Conservation (phyloP, 92 coral and sea anemone genomes). For the Phenganax stokvisi region DNA sequence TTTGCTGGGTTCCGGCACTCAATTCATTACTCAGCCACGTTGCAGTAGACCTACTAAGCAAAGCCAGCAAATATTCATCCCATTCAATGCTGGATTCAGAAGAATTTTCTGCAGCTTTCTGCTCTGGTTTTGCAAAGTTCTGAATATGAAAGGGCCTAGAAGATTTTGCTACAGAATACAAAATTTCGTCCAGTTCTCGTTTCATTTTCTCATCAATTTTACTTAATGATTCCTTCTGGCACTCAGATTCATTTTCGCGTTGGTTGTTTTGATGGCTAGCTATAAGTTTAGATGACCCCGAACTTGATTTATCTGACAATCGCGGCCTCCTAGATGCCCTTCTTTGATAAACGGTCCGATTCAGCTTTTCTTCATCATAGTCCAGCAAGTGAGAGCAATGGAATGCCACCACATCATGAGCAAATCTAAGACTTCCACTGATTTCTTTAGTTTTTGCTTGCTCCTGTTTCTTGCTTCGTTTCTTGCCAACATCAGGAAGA, state of each 20-base stretch:
- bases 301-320: constrained; percentile 58
- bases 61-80: constrained; percentile 88
- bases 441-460: constrained; percentile 60
- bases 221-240: constrained; percentile 6
- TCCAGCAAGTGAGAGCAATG: constrained; percentile 81
- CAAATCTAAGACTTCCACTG: constrained; percentile 60
- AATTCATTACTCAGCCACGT: constrained; percentile 76
- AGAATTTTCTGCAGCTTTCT: constrained; percentile 13
- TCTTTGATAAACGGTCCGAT: constrained; percentile 15
- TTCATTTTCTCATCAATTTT: constrained; percentile 32
- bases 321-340: constrained; percentile 40
- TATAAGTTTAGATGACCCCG: constrained; percentile 54
- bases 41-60: constrained; percentile 79
- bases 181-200: constrained; percentile 22
- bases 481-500: constrained; percentile 48
- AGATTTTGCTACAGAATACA: constrained; percentile 33
- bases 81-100: constrained; percentile 55
- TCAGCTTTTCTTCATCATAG: constrained; percentile 57
- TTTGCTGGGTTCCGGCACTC: constrained; percentile 63
- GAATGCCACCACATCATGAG: constrained; percentile 68
- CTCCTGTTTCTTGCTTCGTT: constrained; percentile 6
- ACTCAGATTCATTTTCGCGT: constrained; percentile 35
- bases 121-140: constrained; percentile 10
- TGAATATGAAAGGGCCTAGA: constrained; percentile 23
- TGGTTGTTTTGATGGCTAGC: constrained; percentile 64